phyloP scores from a whole-genome alignment of 2,888 invertebrate genomes.

The Caenorhabditis wallacei region DNA sequence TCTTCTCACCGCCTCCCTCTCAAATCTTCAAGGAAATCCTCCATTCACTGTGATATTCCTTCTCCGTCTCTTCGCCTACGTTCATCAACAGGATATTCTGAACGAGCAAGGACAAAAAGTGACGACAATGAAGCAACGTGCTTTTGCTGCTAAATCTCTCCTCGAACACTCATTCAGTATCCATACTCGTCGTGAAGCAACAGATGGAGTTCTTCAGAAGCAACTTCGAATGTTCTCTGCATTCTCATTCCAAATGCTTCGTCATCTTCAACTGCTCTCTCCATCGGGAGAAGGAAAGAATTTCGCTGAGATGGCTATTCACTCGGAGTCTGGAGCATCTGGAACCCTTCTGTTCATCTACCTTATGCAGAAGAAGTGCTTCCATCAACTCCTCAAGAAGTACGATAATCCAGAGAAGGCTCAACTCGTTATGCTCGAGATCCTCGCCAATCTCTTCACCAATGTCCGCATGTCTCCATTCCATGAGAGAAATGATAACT shows the following conservation, averaged over 20 bases:
- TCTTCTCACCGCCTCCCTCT: constrained; percentile 80
- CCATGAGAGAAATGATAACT: constrained; percentile 67
- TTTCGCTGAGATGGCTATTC: constrained; percentile 78
- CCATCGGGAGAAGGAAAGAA: constrained; percentile 78
- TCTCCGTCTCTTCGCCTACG: constrained; percentile 78
- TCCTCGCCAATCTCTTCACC: constrained; percentile 81
- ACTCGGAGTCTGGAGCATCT: constrained; percentile 74
- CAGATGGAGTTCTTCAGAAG: constrained; percentile 69
- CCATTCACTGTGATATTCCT: constrained; percentile 81
- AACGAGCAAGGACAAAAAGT: constrained; percentile 62
- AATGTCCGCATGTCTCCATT: constrained; percentile 75
- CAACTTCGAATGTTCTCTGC: constrained; percentile 77
- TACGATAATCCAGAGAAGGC: constrained; percentile 63
- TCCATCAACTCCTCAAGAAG: constrained; percentile 75
- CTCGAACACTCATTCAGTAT: constrained; percentile 79
- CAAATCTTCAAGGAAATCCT: constrained; percentile 81
- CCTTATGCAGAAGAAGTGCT: constrained; percentile 78
- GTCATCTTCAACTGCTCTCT: constrained; percentile 79
- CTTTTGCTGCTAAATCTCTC: constrained; percentile 76
- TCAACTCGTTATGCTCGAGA: constrained; percentile 73
- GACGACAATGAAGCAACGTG: constrained; percentile 64
- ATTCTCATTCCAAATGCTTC: constrained; percentile 80
- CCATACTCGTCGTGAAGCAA: constrained; percentile 74
- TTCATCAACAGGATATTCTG: constrained; percentile 74
- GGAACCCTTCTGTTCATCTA: constrained; percentile 81